Percentiles rank a stretch among this genome's conserved stretches.
Conservation (phyloP, 2,797 vertebrate species). For the Capromys pilorides region DNA sequence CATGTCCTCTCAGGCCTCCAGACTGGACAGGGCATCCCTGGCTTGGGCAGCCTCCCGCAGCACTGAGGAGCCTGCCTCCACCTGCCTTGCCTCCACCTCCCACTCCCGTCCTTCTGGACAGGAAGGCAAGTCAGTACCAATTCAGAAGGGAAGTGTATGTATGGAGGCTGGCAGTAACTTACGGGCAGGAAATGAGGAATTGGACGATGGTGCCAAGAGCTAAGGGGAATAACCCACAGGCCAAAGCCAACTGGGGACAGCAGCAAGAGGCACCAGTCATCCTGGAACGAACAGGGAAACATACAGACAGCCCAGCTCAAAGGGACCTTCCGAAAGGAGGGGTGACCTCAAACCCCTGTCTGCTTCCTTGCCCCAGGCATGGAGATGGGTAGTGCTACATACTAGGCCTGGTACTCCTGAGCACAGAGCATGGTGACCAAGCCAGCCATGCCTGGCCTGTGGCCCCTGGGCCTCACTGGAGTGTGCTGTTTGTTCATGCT, state of each 20-base stretch:
- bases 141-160: slow-evolving; percentile 65
- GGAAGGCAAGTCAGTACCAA: slow-evolving; percentile 44
- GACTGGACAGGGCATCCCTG: neutral
- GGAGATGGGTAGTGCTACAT: neutral
- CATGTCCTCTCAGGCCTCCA: neutral
- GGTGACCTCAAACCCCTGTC: neutral
- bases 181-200: slow-evolving; percentile 60
- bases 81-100: neutral
- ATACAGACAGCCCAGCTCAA: neutral
- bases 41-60: neutral
- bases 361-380: neutral
- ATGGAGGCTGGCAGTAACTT: neutral
- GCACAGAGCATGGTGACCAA: neutral
- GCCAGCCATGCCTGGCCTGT: neutral
- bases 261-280: neutral
- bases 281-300: neutral
- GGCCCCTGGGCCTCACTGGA: neutral
- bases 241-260: neutral
- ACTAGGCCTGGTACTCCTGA: neutral
- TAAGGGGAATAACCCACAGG: neutral
- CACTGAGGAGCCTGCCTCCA: neutral
- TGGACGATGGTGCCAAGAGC: slow-evolving; percentile 46
- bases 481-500: neutral
- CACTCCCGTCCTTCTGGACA: neutral
- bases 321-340: neutral